Conservation (phyloP, 2,888 invertebrate species). For the Ophion ellenae region DNA sequence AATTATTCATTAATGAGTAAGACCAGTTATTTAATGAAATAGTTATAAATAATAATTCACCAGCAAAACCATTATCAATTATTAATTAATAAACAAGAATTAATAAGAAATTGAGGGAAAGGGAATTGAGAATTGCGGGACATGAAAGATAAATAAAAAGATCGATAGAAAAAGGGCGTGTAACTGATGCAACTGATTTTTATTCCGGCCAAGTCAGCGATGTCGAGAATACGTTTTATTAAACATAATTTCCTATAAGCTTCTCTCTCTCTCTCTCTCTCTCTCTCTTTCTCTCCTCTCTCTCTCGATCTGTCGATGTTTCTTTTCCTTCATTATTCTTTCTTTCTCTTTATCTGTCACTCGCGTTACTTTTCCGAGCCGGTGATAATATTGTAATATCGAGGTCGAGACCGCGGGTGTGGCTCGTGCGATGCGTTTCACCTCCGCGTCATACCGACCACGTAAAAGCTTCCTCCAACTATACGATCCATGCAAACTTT, state of each 20-base stretch:
- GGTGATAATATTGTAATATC: conserved; percentile 76
- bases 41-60: not conserved
- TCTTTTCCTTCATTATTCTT: not conserved
- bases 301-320: conserved; percentile 22
- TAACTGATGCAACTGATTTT: conserved; percentile 57
- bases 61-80: not conserved
- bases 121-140: not conserved
- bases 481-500: not conserved
- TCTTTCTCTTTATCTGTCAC: conserved; percentile 30
- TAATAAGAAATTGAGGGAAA: not conserved
- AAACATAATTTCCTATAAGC: conserved; percentile 2
- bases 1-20: not conserved
- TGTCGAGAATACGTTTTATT: conserved; percentile 21
- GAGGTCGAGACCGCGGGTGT: conserved; percentile 73
- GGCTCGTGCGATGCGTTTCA: conserved; percentile 65
- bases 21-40: not conserved
- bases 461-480: conserved; percentile 16
- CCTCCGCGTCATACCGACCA: conserved; percentile 21
- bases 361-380: conserved; percentile 42
- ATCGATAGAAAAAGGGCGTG: conserved; percentile 24
- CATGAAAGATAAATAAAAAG: not conserved
- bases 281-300: conserved; percentile 37
- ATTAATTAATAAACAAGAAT: not conserved
- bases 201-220: conserved; percentile 35
- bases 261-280: conserved; percentile 39